phyloP scores from a whole-genome alignment of 1,140 invertebrate species.

The Ruditapes philippinarum region DNA sequence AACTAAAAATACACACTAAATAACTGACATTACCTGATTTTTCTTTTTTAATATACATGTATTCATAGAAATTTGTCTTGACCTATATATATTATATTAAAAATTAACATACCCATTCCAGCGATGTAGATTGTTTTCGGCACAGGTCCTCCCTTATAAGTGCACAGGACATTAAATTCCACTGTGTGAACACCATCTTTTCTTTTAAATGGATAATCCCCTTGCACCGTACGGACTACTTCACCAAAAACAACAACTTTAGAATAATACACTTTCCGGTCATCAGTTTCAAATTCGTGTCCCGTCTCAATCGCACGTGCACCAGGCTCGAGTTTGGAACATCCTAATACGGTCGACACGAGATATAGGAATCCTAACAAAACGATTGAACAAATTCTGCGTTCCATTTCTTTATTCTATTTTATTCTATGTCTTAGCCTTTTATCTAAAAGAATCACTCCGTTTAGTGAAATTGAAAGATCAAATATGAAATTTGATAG shows the following conservation, averaged over 20 bases:
- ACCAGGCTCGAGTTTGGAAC: neutral
- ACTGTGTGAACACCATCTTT: conserved; percentile 1
- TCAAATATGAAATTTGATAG: neutral
- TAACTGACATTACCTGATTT: too few relatives aligned
- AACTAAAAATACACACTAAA: too few relatives aligned
- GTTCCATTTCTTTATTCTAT: neutral
- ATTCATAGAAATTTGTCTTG: too few relatives aligned
- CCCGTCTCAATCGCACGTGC: neutral
- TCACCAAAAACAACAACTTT: conserved; percentile 11
- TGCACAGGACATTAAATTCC: conserved; percentile 3
- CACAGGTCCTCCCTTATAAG: neutral
- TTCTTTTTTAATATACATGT: too few relatives aligned
- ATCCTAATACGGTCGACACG: neutral
- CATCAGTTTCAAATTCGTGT: neutral
- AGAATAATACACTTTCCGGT: conserved; percentile 9
- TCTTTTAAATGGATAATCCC: conserved; percentile 2
- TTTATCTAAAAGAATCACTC: too few relatives aligned
- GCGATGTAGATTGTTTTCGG: neutral
- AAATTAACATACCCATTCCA: conserved; percentile 48
- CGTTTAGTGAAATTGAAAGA: conserved; percentile 22
- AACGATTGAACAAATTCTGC: neutral
- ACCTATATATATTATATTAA: neutral
- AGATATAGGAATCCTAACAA: neutral
- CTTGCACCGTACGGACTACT: neutral
- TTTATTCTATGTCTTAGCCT: too few relatives aligned